Percentiles rank a stretch among this genome's conserved stretches.
Evolutionary conservation across 2,113 vertebrate species (phyloP).

Genomic region (human (Homo sapiens)): GRCh38 chr20:52217001-52217500

Average conservation of each 20-base stretch:
- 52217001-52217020: neutral
- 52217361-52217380: neutral
- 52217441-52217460: neutral
- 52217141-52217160: neutral
- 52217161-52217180: neutral
- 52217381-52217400: too few species aligned
- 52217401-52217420: neutral
- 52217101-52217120: neutral
- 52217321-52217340: neutral
- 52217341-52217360: neutral
- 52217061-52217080: neutral
- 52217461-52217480: neutral
- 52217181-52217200: neutral
- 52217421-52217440: neutral
- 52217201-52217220: neutral
- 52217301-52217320: neutral
- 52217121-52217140: neutral
- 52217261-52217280: neutral
- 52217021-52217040: neutral
- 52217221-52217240: neutral
- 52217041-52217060: neutral
- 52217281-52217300: neutral
- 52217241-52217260: neutral
- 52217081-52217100: neutral
- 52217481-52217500: neutral